Percentiles rank a stretch among this genome's conserved stretches.
These are phyloP conservation scores for Phoeniculus purpureus DNA, from an alignment of 2,797 vertebrate species.

Conservation along the genomic window DNA sequence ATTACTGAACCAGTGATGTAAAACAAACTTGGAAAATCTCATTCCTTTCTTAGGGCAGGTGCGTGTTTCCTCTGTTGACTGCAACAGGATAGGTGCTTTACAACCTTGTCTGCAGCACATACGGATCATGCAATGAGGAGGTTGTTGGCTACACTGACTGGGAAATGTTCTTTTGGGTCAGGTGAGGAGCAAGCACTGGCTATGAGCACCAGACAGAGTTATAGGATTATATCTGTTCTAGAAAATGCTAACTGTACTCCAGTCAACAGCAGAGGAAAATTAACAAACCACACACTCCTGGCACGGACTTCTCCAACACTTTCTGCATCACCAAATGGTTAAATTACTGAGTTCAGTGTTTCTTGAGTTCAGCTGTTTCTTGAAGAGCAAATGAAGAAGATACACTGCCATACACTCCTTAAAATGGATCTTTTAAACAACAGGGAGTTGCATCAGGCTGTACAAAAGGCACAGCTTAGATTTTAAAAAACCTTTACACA, in stretches of 20 bases:
- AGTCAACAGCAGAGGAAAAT: neutral
- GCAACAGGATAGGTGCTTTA: neutral
- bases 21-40: neutral
- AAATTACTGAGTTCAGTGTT: neutral
- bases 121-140: fast-evolving
- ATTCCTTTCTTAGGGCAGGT: neutral
- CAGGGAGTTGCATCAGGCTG: neutral
- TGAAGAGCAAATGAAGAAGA: neutral
- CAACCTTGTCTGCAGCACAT: neutral
- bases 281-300: neutral
- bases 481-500: neutral
- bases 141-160: neutral
- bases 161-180: neutral
- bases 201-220: neutral
- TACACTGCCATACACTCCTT: neutral
- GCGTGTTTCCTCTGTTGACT: neutral
- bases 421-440: neutral
- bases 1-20: neutral
- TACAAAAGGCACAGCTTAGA: neutral
- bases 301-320: neutral
- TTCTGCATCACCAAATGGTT: neutral
- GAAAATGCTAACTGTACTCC: neutral
- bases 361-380: neutral
- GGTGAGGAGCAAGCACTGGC: neutral
- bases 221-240: neutral